Conservation (phyloP, 2,113 vertebrate species). For the Hyla sarda region DNA sequence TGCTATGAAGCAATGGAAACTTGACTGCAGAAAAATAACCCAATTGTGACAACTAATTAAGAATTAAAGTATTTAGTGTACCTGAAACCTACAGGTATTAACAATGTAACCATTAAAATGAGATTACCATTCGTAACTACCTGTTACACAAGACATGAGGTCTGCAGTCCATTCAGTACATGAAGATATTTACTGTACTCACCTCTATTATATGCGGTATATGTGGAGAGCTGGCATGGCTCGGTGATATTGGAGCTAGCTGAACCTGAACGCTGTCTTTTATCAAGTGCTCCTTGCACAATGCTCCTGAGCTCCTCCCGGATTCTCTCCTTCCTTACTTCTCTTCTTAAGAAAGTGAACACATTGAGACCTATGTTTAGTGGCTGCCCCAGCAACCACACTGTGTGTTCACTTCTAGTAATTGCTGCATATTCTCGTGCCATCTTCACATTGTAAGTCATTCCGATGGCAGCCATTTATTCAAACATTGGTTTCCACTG, state of each 20-base stretch:
- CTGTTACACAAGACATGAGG: neutral
- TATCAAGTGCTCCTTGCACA: neutral
- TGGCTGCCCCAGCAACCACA: constrained; percentile 31
- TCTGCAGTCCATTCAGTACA: neutral
- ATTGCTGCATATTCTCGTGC: neutral
- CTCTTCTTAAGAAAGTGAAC: constrained; percentile 1
- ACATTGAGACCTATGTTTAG: constrained; percentile 27
- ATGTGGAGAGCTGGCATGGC: neutral
- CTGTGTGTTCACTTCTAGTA: neutral
- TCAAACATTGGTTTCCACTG: neutral
- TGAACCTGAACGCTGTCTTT: constrained; percentile 26
- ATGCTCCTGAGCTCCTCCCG: neutral
- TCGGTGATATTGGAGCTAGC: neutral
- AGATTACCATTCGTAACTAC: neutral
- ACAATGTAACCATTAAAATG: neutral
- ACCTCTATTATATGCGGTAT: neutral
- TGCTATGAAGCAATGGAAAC: neutral
- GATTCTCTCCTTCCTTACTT: neutral
- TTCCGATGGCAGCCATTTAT: neutral
- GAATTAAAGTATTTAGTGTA: neutral
- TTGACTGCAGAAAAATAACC: neutral
- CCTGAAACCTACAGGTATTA: neutral
- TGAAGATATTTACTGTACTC: constrained; percentile 18
- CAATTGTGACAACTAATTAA: neutral
- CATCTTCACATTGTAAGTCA: neutral